These are phyloP conservation scores for Nycticryphes semicollaris DNA, from an alignment of 2,113 vertebrate genomes.

Conservation along the genomic window DNA sequence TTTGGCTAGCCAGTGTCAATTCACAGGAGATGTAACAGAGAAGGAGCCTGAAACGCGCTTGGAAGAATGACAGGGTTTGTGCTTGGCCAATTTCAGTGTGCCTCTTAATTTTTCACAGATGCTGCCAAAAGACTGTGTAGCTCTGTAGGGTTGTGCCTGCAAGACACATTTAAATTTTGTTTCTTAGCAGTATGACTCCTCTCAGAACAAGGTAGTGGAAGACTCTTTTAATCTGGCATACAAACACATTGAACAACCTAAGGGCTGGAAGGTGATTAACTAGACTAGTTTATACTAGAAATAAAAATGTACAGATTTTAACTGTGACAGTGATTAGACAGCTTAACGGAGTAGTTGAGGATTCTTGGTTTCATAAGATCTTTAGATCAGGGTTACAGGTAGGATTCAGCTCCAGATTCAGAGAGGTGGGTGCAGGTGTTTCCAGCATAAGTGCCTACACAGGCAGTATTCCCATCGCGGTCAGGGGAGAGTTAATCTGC, in stretches of 20 bases:
- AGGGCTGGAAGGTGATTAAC: background rate
- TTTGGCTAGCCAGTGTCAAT: background rate
- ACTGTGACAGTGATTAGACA: background rate
- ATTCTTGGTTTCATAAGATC: background rate
- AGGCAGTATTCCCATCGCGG: background rate
- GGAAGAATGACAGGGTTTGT: conserved; percentile 21
- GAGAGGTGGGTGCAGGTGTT: background rate
- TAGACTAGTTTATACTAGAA: background rate
- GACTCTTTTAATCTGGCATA: background rate
- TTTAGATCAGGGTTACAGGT: background rate
- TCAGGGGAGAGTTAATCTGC: background rate
- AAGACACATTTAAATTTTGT: background rate
- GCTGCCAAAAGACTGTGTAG: background rate
- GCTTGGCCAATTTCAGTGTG: background rate
- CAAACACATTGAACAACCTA: background rate
- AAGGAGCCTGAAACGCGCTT: background rate
- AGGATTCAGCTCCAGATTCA: background rate
- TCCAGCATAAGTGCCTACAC: background rate
- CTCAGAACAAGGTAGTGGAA: background rate
- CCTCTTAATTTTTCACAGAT: conserved; percentile 9
- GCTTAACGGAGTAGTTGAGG: background rate
- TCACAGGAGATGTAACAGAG: background rate
- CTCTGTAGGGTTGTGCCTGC: background rate
- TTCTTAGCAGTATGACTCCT: background rate
- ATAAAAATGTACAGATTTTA: background rate